phyloP scores from a whole-genome alignment of 2,888 invertebrate genomes.

The Rotaria macrura region DNA sequence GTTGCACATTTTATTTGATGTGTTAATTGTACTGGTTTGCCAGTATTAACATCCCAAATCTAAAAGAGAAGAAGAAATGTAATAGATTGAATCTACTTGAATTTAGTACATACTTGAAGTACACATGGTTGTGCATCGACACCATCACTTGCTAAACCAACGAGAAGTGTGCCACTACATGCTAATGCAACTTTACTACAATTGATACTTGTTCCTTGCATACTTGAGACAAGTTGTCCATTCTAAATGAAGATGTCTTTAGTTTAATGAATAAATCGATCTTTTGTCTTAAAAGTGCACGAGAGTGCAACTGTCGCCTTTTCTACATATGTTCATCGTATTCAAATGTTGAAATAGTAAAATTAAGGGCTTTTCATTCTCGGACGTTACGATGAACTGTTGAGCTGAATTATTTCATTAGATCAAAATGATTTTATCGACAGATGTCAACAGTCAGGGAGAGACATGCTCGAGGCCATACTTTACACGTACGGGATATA shows the following conservation, averaged over 20 bases:
- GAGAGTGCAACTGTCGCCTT: too few relatives aligned
- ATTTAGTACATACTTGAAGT: slow-evolving; percentile 15
- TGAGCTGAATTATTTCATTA: too few relatives aligned
- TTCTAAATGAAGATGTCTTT: neutral
- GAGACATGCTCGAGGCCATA: too few relatives aligned
- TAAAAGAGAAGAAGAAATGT: neutral
- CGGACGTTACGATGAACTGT: too few relatives aligned
- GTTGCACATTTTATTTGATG: slow-evolving; percentile 34
- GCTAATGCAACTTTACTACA: slow-evolving; percentile 30
- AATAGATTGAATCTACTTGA: neutral
- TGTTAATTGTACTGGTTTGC: slow-evolving; percentile 31
- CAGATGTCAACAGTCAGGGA: too few relatives aligned
- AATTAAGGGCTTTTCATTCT: too few relatives aligned
- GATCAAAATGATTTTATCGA: too few relatives aligned
- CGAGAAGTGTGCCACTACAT: slow-evolving; percentile 32
- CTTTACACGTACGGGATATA: too few relatives aligned
- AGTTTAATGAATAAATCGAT: too few relatives aligned
- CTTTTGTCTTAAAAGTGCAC: too few relatives aligned
- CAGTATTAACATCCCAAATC: slow-evolving; percentile 33
- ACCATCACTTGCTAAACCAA: slow-evolving; percentile 31
- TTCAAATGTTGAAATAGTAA: too few relatives aligned
- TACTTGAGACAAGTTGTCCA: slow-evolving; percentile 27
- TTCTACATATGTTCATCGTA: too few relatives aligned
- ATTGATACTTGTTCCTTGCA: slow-evolving; percentile 21
- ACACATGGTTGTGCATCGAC: slow-evolving; percentile 14